phyloP scores from a whole-genome alignment of 2,113 vertebrate genomes.

The Sus scrofa region T2T-Sscrofa CM000813.6:7729001-7729500 shows the following conservation, averaged over 20 bases:
- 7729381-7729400: fast-evolving
- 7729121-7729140: neutral
- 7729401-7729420: neutral
- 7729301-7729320: too few species aligned
- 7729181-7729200: neutral
- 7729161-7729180: neutral
- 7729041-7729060: neutral
- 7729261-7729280: neutral
- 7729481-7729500: neutral
- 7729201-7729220: neutral
- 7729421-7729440: neutral
- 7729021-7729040: too few species aligned
- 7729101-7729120: neutral
- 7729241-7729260: neutral
- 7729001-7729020: too few species aligned
- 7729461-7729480: neutral
- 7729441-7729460: neutral
- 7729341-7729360: neutral
- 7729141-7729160: neutral
- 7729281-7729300: neutral
- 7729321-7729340: neutral
- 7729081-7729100: neutral
- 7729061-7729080: neutral
- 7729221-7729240: neutral
- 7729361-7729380: neutral